Conservation (phyloP, 2,888 invertebrate species). For the Lasioglossum pauxillum region DNA sequence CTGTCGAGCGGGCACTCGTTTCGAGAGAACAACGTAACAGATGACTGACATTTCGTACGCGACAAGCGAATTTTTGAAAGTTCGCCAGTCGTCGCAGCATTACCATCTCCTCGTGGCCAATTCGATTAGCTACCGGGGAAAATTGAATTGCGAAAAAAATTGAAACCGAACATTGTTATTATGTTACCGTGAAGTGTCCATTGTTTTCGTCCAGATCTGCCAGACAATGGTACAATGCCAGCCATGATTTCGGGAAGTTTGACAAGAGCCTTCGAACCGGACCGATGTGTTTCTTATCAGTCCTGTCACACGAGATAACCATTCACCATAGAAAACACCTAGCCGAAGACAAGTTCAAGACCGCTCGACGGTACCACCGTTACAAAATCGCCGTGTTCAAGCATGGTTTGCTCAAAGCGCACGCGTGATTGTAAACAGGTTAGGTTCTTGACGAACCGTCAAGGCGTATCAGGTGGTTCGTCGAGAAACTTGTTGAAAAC, state of each 20-base stretch:
- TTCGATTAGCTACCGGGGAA: background rate
- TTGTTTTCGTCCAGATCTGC: conserved; percentile 89
- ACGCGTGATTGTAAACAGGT: conserved; percentile 49
- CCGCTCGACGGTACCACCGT: conserved; percentile 40
- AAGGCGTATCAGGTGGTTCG: background rate
- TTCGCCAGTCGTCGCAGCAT: background rate
- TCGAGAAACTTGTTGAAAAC: background rate
- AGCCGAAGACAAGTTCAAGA: conserved; percentile 20
- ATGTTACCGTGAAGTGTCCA: conserved; percentile 90
- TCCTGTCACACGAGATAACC: background rate
- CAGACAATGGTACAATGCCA: conserved; percentile 86
- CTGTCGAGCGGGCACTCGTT: conserved; percentile 9
- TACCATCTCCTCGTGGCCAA: background rate
- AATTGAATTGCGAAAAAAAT: background rate
- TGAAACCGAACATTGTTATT: conserved; percentile 32
- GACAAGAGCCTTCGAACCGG: background rate
- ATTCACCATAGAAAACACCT: conserved; percentile 13
- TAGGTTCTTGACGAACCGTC: conserved; percentile 51
- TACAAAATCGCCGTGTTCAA: conserved; percentile 49
- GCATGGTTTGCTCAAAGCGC: conserved; percentile 43
- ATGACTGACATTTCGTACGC: background rate
- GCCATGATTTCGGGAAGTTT: conserved; percentile 83
- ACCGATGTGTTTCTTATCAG: background rate
- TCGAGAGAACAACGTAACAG: background rate
- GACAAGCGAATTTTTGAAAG: background rate